Percentiles rank a stretch among this genome's conserved stretches.
phyloP scores from a whole-genome alignment of 2,113 vertebrate genomes.

The Myiopsitta monachus region DNA sequence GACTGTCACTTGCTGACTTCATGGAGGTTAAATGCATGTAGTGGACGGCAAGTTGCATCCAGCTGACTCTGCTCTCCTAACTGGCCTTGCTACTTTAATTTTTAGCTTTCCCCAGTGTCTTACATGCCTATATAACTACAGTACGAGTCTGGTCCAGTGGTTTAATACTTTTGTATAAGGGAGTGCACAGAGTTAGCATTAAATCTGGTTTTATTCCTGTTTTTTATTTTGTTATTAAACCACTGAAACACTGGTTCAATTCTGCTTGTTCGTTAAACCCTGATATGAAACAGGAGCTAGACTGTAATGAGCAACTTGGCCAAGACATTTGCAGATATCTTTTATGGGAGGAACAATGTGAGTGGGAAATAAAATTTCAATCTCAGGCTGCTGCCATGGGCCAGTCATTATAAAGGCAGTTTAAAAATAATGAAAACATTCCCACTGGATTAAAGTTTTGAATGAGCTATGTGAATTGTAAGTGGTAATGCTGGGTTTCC shows the following conservation, averaged over 20 bases:
- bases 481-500: not conserved
- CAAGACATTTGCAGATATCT: not conserved
- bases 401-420: not conserved
- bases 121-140: not conserved
- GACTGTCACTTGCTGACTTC: not conserved
- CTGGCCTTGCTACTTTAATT: not conserved
- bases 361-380: constrained; percentile 1
- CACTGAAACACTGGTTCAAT: not conserved
- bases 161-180: not conserved
- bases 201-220: not conserved
- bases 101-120: not conserved
- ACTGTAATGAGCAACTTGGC: not conserved
- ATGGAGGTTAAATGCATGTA: not conserved
- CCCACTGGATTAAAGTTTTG: not conserved
- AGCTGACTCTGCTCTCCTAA: not conserved
- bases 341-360: not conserved
- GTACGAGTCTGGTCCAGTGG: not conserved
- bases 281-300: not conserved
- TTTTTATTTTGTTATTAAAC: not conserved
- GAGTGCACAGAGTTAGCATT: not conserved
- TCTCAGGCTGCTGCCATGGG: not conserved
- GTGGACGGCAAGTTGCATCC: not conserved
- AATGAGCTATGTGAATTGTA: not conserved
- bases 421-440: not conserved
- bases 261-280: not conserved